Conservation (phyloP, 2,113 vertebrate species). For the Piliocolobus tephrosceles region DNA sequence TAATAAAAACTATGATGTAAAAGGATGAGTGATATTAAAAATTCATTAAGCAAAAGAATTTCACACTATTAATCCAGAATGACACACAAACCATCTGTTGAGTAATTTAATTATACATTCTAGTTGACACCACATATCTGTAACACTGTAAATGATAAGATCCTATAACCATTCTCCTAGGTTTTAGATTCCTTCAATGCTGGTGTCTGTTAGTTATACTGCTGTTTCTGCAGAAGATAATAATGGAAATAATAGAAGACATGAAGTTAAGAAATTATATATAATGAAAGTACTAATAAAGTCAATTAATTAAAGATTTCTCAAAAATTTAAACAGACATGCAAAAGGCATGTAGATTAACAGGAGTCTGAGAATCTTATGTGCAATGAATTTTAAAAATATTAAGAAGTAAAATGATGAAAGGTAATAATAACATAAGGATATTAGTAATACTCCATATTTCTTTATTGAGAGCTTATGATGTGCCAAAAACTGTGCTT, state of each 20-base stretch:
- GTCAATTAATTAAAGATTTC: background rate
- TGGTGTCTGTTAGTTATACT: background rate
- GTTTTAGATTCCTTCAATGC: background rate
- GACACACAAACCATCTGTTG: background rate
- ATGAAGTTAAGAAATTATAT: background rate
- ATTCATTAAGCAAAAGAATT: conserved; percentile 27
- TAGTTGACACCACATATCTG: background rate
- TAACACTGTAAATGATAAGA: background rate
- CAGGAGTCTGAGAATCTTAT: background rate
- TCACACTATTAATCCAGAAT: background rate
- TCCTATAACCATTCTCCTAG: background rate
- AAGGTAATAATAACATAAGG: background rate
- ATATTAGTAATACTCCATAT: background rate
- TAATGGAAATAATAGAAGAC: background rate
- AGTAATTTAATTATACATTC: background rate
- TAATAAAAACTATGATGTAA: background rate
- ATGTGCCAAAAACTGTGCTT: background rate
- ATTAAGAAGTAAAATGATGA: background rate
- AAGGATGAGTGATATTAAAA: background rate
- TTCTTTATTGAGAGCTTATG: background rate
- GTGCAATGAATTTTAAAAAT: background rate
- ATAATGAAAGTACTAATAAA: background rate
- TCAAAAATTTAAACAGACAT: background rate
- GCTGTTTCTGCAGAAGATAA: background rate
- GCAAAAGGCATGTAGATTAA: background rate